Evolutionary conservation across 2,113 vertebrate genomes (phyloP).

Genomic region (Ctenodactylus gundi): DNA sequence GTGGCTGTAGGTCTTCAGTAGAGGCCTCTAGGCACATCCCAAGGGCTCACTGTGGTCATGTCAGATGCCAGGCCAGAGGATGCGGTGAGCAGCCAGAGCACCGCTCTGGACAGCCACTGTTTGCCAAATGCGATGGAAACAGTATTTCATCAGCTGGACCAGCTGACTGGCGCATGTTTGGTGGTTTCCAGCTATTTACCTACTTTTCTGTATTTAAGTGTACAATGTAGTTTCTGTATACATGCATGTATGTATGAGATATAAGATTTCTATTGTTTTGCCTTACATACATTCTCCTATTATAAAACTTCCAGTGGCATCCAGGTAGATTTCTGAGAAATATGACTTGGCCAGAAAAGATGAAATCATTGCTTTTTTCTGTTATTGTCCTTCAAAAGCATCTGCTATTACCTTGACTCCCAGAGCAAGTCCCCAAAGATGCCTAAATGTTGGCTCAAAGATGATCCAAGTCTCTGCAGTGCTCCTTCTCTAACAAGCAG

Average conservation of each 20-base stretch:
- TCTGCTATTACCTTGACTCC: background rate
- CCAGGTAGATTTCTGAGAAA: background rate
- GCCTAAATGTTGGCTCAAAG: background rate
- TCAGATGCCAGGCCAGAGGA: background rate
- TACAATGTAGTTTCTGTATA: background rate
- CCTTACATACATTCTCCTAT: background rate
- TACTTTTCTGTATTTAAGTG: background rate
- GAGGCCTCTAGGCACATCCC: background rate
- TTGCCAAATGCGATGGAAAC: background rate
- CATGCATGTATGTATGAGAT: background rate
- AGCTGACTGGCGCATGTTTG: background rate
- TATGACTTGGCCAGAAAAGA: background rate
- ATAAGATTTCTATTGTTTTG: background rate
- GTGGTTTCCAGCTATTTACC: background rate
- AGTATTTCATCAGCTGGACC: background rate
- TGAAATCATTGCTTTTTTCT: background rate
- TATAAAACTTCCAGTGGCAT: background rate
- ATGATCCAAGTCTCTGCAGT: background rate
- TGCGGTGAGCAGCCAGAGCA: background rate
- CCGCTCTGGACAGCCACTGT: background rate
- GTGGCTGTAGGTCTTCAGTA: background rate
- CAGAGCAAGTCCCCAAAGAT: background rate
- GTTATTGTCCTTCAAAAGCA: background rate
- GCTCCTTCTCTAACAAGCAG: background rate
- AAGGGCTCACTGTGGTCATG: background rate